phyloP scores from a whole-genome alignment of 2,888 invertebrate genomes.

The Colostygia pectinataria region DNA sequence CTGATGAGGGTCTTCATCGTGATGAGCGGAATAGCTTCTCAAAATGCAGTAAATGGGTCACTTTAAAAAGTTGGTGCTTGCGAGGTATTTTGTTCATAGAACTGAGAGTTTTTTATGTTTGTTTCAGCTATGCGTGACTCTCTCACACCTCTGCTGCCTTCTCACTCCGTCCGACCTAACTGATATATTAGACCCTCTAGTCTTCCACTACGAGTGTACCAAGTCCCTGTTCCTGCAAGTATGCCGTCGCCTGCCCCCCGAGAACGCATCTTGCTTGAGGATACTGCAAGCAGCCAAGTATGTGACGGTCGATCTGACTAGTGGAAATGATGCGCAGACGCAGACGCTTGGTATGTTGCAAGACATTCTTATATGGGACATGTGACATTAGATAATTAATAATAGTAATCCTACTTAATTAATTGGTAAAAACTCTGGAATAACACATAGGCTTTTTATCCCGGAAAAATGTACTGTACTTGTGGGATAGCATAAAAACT shows the following conservation, averaged over 20 bases:
- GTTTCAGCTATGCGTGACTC: slow-evolving; percentile 86
- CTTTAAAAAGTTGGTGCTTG: too few relatives aligned
- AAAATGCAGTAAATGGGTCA: too few relatives aligned
- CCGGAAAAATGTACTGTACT: too few relatives aligned
- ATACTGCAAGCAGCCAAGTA: slow-evolving; percentile 75
- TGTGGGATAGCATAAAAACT: too few relatives aligned
- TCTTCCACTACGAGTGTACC: slow-evolving; percentile 73
- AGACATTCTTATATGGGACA: slow-evolving; percentile 75
- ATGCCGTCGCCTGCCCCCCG: slow-evolving; percentile 67
- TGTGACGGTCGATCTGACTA: slow-evolving; percentile 69
- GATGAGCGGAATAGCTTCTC: too few relatives aligned
- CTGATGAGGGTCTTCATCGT: too few relatives aligned
- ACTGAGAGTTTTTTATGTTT: slow-evolving; percentile 11
- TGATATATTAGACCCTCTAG: slow-evolving; percentile 75
- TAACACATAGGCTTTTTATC: too few relatives aligned
- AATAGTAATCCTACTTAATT: too few relatives aligned
- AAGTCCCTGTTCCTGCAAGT: slow-evolving; percentile 64
- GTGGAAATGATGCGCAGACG: slow-evolving; percentile 56
- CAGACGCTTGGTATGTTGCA: slow-evolving; percentile 69
- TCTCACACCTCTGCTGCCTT: slow-evolving; percentile 87
- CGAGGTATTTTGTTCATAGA: too few relatives aligned
- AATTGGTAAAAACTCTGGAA: too few relatives aligned
- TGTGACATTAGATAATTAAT: slow-evolving; percentile 44
- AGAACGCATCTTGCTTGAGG: slow-evolving; percentile 65
- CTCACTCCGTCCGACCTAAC: slow-evolving; percentile 83